Percentiles rank a stretch among this genome's conserved stretches.
phyloP scores from a whole-genome alignment of 2,888 invertebrate species.

The Linnaemya tessellans region DNA sequence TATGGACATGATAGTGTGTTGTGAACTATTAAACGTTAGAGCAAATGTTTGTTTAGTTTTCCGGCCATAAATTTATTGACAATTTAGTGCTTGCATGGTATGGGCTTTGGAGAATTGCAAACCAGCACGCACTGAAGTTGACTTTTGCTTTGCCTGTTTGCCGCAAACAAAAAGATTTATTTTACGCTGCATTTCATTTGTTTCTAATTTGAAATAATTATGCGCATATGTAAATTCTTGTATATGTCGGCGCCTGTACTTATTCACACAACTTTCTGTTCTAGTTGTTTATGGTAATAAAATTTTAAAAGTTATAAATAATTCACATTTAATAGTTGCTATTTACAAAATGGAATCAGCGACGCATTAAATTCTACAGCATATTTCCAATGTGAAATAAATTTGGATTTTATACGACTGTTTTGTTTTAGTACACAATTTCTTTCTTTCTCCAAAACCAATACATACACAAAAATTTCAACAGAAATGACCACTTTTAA shows the following conservation, averaged over 20 bases:
- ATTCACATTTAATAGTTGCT: too few species aligned
- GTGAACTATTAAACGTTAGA: background rate
- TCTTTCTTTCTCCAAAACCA: too few species aligned
- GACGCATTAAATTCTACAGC: too few species aligned
- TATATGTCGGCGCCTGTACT: background rate
- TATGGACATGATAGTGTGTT: too few species aligned
- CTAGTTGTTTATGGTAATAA: too few species aligned
- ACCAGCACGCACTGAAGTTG: conserved; percentile 29
- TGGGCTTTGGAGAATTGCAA: conserved; percentile 25
- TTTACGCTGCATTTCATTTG: conserved; percentile 6
- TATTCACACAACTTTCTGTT: background rate
- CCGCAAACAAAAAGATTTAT: conserved; percentile 27
- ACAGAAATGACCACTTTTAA: too few species aligned
- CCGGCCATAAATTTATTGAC: conserved; percentile 12
- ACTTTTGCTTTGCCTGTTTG: background rate
- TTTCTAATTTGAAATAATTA: conserved; percentile 15
- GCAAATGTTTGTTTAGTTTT: conserved; percentile 15
- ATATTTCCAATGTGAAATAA: too few species aligned
- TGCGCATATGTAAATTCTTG: conserved; percentile 17
- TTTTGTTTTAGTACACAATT: too few species aligned
- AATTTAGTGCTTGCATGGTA: background rate
- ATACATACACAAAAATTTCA: too few species aligned
- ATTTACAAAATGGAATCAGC: too few species aligned
- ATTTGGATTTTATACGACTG: too few species aligned
- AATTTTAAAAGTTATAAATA: too few species aligned